phyloP scores from a whole-genome alignment of 2,888 invertebrate genomes.

The Kryphioiulus occultus region DNA sequence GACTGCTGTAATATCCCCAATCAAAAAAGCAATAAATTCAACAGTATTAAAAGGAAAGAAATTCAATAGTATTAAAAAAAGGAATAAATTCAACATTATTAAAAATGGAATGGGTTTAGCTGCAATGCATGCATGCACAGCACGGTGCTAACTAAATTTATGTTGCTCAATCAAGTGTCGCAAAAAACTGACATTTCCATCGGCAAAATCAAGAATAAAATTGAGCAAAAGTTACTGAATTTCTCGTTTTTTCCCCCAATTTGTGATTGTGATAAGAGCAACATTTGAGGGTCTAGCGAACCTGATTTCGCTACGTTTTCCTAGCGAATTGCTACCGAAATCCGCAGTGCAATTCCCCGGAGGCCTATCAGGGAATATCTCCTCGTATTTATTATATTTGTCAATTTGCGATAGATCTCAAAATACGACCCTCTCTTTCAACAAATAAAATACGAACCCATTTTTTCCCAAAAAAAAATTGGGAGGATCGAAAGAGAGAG shows the following conservation, averaged over 20 bases:
- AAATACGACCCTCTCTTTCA: conserved; percentile 35
- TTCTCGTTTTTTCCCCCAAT: neutral
- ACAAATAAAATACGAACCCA: conserved; percentile 24
- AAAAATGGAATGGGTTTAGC: too few species aligned
- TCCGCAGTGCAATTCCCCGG: neutral
- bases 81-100: too few species aligned
- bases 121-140: too few species aligned
- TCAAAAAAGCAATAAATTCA: too few species aligned
- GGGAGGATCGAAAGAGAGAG: conserved; percentile 13
- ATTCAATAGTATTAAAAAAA: too few species aligned
- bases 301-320: neutral
- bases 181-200: too few species aligned
- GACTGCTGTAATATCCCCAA: too few species aligned
- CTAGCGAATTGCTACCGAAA: neutral
- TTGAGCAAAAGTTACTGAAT: neutral
- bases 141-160: too few species aligned
- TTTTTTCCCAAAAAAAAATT: neutral
- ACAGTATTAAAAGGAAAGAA: too few species aligned
- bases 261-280: neutral
- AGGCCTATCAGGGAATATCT: neutral
- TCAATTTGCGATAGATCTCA: conserved; percentile 19
- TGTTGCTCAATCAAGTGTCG: too few species aligned
- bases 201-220: neutral
- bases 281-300: neutral
- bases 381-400: conserved; percentile 31